Evolutionary conservation across 2,113 vertebrate species (phyloP), one percentile per base, ranked within the genome.

Genomic region (Petrocephalus microphthalmus): DNA sequence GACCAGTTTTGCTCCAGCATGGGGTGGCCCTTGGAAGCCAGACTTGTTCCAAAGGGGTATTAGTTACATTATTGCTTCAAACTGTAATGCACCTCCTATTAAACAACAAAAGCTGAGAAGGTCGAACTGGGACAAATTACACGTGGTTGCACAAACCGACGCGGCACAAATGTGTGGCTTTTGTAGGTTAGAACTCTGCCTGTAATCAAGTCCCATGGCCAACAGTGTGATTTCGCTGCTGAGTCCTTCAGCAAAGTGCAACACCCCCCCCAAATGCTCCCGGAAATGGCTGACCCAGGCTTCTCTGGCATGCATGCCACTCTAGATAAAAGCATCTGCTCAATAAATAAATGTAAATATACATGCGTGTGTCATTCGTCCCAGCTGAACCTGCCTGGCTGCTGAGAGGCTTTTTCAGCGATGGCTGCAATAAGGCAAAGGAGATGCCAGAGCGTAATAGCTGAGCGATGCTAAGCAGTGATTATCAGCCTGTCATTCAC

Each of bases 401-500:
- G 71, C 33, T 42, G 71, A 37, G 67, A 5, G 71, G 0, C 17
- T 37, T 42, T 19, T 42, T 42, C 71, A 78, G 33, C 17, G 2
- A 78, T 15, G 33, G 6, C 29, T 78, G 13, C 13, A 42, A 78
- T 19, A 33, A 8, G 60, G 25, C 37, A 78, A 78, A 37, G 71
- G 17, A 78, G 71, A 78, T 19, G 71, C 33, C 33, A 67, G 71
- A 78, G 71, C 6, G 11, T 78, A 42, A 42, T 6, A 37, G 33
- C 29, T 42, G 29, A 42, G 13, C 42, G 37, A 42, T 37, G 71
- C 15, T 78, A 33, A 78, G 37, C 15, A 0, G 33, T 42, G 33
- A 78, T 78, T 78, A 42, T 78, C 71, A 78, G 71, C 71, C 71
- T 78, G 71, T 78, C 71, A 78, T 7, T 78, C 71, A 78, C 17